Evolutionary conservation across 2,888 invertebrate genomes (phyloP).

Genomic region (Byasa hedistus): DNA sequence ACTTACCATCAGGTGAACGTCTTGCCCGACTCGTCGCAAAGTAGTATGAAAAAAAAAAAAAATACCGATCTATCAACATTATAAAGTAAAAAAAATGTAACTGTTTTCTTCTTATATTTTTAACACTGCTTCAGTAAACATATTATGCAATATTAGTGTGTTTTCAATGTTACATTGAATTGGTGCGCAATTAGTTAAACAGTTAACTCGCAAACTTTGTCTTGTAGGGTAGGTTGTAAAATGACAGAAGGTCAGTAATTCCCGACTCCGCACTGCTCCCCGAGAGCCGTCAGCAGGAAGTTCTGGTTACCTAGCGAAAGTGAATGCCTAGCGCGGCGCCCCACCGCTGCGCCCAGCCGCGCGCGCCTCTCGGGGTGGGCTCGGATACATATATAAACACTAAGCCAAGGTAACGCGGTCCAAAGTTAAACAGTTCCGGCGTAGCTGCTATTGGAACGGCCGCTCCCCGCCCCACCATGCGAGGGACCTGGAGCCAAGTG

Average conservation of each 20-base stretch:
- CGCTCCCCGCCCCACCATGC: conserved; percentile 75
- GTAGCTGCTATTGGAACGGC: conserved; percentile 61
- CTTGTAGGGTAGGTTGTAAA: neutral
- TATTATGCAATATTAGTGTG: no score
- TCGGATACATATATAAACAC: conserved; percentile 58
- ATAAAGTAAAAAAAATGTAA: no score
- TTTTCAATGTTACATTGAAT: neutral
- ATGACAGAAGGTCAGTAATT: neutral
- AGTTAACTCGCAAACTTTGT: neutral
- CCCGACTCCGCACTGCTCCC: conserved; percentile 21
- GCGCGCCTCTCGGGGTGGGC: conserved; percentile 54
- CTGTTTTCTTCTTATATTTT: no score
- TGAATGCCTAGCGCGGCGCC: conserved; percentile 44
- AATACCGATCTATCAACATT: no score
- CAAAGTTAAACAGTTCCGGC: conserved; percentile 69
- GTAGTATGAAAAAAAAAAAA: no score
- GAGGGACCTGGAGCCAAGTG: conserved; percentile 81
- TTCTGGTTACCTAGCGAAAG: conserved; percentile 52
- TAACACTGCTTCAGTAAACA: no score
- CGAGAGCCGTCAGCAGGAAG: conserved; percentile 25
- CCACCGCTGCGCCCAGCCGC: no score
- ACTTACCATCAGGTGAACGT: no score
- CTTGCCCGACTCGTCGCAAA: no score
- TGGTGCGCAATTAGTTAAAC: neutral
- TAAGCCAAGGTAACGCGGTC: conserved; percentile 52